These are phyloP conservation scores for Amblyjoppa proteus DNA, from an alignment of 2,888 invertebrate genomes.

Conservation along the genomic window DNA sequence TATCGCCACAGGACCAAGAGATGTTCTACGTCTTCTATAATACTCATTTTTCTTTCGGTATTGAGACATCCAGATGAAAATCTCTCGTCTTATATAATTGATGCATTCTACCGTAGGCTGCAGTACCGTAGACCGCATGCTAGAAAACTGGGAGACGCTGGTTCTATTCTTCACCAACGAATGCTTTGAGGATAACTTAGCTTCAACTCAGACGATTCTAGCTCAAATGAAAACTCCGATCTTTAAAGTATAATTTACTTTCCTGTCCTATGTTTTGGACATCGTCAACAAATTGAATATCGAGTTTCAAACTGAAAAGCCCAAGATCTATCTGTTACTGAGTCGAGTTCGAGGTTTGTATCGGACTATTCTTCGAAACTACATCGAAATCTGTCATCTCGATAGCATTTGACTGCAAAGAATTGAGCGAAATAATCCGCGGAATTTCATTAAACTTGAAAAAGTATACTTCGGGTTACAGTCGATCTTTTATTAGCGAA, in stretches of 20 bases:
- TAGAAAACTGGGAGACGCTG: conserved; percentile 54
- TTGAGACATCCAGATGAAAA: too few relatives aligned
- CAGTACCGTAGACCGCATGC: conserved; percentile 48
- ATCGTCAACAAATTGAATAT: conserved; percentile 37
- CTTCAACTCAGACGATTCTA: conserved; percentile 47
- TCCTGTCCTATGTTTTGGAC: conserved; percentile 49
- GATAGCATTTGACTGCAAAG: conserved; percentile 30
- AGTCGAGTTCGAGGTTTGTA: conserved; percentile 45
- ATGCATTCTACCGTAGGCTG: conserved; percentile 43
- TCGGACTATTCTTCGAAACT: conserved; percentile 47
- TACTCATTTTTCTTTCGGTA: too few relatives aligned
- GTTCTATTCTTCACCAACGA: conserved; percentile 53
- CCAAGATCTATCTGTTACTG: conserved; percentile 31
- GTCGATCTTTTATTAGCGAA: conserved; percentile 28
- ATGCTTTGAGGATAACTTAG: conserved; percentile 49
- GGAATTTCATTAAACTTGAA: conserved; percentile 40
- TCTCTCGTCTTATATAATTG: too few relatives aligned
- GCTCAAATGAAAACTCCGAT: conserved; percentile 47
- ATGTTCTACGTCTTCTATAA: too few relatives aligned
- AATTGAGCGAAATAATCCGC: conserved; percentile 45
- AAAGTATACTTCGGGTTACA: conserved; percentile 47
- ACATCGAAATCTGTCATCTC: conserved; percentile 42
- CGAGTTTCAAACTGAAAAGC: conserved; percentile 50
- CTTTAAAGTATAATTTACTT: conserved; percentile 47
- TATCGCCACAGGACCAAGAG: too few relatives aligned